Evolutionary conservation across 2,888 invertebrate genomes (phyloP).

Genomic region (Atethmia centrago): DNA sequence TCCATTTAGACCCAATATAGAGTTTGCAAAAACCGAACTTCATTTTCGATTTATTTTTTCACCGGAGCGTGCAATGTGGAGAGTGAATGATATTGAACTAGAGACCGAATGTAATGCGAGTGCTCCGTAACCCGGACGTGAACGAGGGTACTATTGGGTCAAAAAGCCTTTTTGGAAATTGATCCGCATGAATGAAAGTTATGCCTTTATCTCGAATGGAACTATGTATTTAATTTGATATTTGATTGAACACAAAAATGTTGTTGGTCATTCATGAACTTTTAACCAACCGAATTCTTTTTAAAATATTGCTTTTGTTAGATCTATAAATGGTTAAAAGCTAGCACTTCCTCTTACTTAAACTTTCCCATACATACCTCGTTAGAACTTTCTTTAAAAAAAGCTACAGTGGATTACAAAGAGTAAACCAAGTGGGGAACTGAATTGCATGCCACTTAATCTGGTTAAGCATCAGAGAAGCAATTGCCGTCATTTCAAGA

Average conservation of each 20-base stretch:
- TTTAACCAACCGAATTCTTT: background rate
- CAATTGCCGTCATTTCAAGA: no score
- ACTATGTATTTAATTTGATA: slow-evolving; percentile 30
- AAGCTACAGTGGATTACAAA: no score
- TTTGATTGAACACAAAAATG: background rate
- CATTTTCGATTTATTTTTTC: slow-evolving; percentile 67
- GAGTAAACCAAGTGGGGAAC: no score
- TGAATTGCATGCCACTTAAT: no score
- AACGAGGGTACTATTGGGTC: slow-evolving; percentile 55
- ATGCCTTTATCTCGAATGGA: slow-evolving; percentile 9
- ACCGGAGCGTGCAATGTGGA: slow-evolving; percentile 49
- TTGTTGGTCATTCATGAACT: background rate
- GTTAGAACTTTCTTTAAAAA: no score
- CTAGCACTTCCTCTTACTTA: background rate
- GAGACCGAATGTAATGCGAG: slow-evolving; percentile 61
- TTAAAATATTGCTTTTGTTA: background rate
- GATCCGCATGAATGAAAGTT: slow-evolving; percentile 44
- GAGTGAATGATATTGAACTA: slow-evolving; percentile 65
- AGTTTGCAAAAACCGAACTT: slow-evolving; percentile 67
- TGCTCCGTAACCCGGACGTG: slow-evolving; percentile 48
- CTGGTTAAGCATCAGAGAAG: background rate
- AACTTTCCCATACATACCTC: no score
- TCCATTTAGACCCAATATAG: slow-evolving; percentile 48
- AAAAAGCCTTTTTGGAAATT: slow-evolving; percentile 62
- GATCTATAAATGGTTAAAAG: background rate